Evolutionary conservation across 2,888 invertebrate species (phyloP).

Genomic region (Sesamia inferens): DNA sequence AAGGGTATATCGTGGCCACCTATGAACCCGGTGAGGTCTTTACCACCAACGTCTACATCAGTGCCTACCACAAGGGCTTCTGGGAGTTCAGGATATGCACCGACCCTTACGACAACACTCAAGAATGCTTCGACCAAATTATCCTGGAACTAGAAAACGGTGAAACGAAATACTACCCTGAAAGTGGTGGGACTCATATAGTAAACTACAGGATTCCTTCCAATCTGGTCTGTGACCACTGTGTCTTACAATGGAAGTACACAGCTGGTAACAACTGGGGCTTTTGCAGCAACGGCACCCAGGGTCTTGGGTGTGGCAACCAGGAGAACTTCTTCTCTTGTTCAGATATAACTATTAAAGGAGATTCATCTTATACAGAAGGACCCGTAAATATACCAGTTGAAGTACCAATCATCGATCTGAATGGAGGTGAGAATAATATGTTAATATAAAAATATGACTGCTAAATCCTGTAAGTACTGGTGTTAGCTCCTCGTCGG

Average conservation of each 20-base stretch:
- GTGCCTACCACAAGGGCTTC: slow-evolving; percentile 95
- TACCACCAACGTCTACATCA: slow-evolving; percentile 93
- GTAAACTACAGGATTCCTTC: slow-evolving; percentile 90
- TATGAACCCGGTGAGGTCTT: slow-evolving; percentile 92
- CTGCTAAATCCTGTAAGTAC: slow-evolving; percentile 8
- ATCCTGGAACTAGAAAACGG: slow-evolving; percentile 89
- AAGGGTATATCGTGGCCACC: slow-evolving; percentile 93
- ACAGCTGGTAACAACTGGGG: slow-evolving; percentile 96
- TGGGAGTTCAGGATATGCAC: slow-evolving; percentile 95
- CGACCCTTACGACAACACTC: slow-evolving; percentile 91
- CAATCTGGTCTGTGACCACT: slow-evolving; percentile 93
- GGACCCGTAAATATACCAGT: slow-evolving; percentile 18
- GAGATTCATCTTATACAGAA: slow-evolving; percentile 58
- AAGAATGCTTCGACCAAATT: slow-evolving; percentile 93
- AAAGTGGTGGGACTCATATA: slow-evolving; percentile 92
- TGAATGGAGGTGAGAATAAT: slow-evolving; percentile 47
- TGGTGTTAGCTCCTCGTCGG: background rate
- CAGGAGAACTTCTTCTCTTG: slow-evolving; percentile 96
- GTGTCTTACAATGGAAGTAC: slow-evolving; percentile 96
- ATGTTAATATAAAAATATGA: slow-evolving; percentile 26
- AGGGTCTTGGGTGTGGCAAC: slow-evolving; percentile 95
- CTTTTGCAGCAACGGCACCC: slow-evolving; percentile 91
- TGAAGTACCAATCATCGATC: slow-evolving; percentile 25
- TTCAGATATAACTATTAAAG: slow-evolving; percentile 93
- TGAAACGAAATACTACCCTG: slow-evolving; percentile 92